phyloP scores from a whole-genome alignment of 2,888 invertebrate species.

The Hesperia comma region DNA sequence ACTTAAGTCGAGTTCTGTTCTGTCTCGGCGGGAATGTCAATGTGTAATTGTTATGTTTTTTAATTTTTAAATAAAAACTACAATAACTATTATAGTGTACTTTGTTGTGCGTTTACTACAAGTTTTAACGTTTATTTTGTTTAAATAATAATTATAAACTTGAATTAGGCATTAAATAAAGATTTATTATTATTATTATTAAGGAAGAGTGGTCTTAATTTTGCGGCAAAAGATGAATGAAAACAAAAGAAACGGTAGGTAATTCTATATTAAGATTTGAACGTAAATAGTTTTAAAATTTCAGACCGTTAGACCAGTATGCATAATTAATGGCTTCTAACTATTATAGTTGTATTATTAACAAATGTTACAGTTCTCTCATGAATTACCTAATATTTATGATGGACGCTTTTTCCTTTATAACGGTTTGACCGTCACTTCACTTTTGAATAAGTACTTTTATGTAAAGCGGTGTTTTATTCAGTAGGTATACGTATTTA shows the following conservation, averaged over 20 bases:
- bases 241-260: not conserved
- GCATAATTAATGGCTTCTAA: slow-evolving; percentile 12
- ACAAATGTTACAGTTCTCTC: not conserved
- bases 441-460: too few species aligned
- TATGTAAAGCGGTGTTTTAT: too few species aligned
- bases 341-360: not conserved
- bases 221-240: not conserved
- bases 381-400: too few species aligned
- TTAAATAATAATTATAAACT: not conserved
- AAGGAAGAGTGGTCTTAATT: not conserved
- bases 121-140: not conserved
- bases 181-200: too few species aligned
- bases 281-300: slow-evolving; percentile 7
- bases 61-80: not conserved
- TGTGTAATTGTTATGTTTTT: not conserved
- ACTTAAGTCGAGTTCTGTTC: too few species aligned
- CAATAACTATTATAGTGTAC: too few species aligned
- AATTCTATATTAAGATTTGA: slow-evolving; percentile 3
- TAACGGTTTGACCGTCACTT: too few species aligned
- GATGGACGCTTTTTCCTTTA: too few species aligned
- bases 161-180: not conserved
- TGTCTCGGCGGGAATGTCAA: slow-evolving; percentile 3
- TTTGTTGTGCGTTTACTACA: too few species aligned
- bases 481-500: too few species aligned
- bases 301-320: not conserved